Evolutionary conservation across 2,797 vertebrate genomes (phyloP).

Genomic region (Brotula barbata): DNA sequence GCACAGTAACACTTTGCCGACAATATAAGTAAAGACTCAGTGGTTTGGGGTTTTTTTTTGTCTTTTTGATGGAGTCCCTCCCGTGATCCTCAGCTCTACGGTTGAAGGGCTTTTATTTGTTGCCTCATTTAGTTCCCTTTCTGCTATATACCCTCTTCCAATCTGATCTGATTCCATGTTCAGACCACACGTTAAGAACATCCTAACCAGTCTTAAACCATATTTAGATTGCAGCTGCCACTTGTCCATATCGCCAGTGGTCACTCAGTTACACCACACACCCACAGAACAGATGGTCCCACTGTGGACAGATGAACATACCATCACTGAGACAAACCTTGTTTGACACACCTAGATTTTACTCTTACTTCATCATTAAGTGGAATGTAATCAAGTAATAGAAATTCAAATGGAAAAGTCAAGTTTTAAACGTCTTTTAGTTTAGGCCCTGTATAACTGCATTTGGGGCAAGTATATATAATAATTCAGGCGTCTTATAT

Average conservation of each 20-base stretch:
- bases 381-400: too few relatives aligned
- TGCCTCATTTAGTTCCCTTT: too few relatives aligned
- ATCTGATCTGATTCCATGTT: too few relatives aligned
- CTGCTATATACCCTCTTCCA: too few relatives aligned
- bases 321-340: constrained; percentile 23
- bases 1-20: not conserved
- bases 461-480: too few relatives aligned
- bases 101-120: too few relatives aligned
- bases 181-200: not conserved
- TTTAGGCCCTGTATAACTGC: too few relatives aligned
- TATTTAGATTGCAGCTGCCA: constrained; percentile 72
- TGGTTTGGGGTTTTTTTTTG: not conserved
- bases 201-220: constrained; percentile 38
- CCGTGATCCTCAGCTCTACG: not conserved
- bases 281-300: constrained; percentile 63
- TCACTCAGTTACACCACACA: constrained; percentile 28
- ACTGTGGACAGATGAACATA: constrained; percentile 52
- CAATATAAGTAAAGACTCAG: not conserved
- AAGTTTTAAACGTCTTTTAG: too few relatives aligned
- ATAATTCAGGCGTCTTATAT: not conserved
- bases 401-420: too few relatives aligned
- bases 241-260: constrained; percentile 48
- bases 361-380: too few relatives aligned
- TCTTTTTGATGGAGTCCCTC: not conserved
- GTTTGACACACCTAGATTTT: too few relatives aligned